Conservation (phyloP, 2,888 invertebrate species). For the Branchellion lobata region DNA sequence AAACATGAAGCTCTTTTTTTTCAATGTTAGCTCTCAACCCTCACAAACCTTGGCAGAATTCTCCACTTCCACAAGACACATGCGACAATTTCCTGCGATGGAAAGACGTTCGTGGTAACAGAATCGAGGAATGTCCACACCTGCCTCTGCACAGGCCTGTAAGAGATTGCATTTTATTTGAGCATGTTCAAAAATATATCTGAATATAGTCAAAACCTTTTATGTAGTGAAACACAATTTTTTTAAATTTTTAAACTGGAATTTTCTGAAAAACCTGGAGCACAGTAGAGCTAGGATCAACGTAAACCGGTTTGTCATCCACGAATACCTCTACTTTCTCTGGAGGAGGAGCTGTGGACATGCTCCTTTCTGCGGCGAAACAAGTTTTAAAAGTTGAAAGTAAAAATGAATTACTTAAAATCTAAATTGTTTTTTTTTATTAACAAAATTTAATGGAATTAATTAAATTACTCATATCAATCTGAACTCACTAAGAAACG, state of each 20-base stretch:
- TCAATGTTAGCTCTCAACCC: background rate
- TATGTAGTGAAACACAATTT: background rate
- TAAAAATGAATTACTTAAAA: background rate
- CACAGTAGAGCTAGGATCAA: conserved; percentile 93
- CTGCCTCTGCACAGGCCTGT: conserved; percentile 84
- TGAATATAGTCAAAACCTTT: background rate
- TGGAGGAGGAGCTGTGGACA: conserved; percentile 33
- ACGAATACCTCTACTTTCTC: conserved; percentile 82
- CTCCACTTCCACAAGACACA: conserved; percentile 99
- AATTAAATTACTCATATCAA: too few species aligned
- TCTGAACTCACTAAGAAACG: conserved; percentile 35
- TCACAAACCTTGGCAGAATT: conserved; percentile 79
- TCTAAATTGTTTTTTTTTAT: too few species aligned
- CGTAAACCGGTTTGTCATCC: conserved; percentile 90
- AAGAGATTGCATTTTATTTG: background rate
- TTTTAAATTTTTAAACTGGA: background rate
- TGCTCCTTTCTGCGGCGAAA: background rate
- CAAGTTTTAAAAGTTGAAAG: background rate
- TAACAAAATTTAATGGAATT: too few species aligned
- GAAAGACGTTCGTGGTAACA: conserved; percentile 98
- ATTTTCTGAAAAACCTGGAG: conserved; percentile 73
- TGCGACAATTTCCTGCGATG: conserved; percentile 97
- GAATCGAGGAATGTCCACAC: conserved; percentile 96
- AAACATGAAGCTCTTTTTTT: too few species aligned
- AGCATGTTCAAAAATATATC: background rate